Percentiles rank a stretch among this genome's conserved stretches.
Evolutionary conservation across 2,888 invertebrate species (phyloP).

Genomic region (Dynastes maya): DNA sequence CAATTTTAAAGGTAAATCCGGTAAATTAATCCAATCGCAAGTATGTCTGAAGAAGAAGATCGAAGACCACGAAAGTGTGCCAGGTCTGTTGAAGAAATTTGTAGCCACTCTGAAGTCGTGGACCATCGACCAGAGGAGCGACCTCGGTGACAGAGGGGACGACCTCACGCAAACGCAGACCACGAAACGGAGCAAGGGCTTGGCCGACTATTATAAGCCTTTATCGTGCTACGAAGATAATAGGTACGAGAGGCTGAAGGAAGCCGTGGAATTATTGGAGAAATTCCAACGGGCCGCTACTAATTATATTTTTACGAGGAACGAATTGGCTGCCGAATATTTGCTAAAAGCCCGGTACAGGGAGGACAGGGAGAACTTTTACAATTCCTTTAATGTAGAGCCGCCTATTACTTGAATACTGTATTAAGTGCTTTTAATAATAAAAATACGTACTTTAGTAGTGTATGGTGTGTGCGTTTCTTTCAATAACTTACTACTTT

Average conservation of each 20-base stretch:
- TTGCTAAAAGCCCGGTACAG: slow-evolving; percentile 72
- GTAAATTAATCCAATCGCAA: slow-evolving; percentile 35
- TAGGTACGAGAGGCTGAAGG: slow-evolving; percentile 63
- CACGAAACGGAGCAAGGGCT: slow-evolving; percentile 33
- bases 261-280: slow-evolving; percentile 66
- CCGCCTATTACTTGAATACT: slow-evolving; percentile 55
- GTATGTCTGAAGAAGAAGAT: slow-evolving; percentile 28
- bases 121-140: slow-evolving; percentile 50
- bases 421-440: slow-evolving; percentile 35
- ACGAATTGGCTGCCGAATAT: slow-evolving; percentile 71
- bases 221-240: slow-evolving; percentile 64
- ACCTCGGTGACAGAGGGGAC: slow-evolving; percentile 7
- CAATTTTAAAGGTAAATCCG: slow-evolving; percentile 19
- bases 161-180: slow-evolving; percentile 5
- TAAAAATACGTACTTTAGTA: slow-evolving; percentile 25
- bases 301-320: slow-evolving; percentile 68
- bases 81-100: slow-evolving; percentile 53
- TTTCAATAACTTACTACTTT: no score
- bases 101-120: slow-evolving; percentile 53
- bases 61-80: slow-evolving; percentile 40
- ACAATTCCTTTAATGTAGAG: slow-evolving; percentile 69
- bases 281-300: slow-evolving; percentile 69
- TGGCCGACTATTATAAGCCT: slow-evolving; percentile 62
- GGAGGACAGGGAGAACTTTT: slow-evolving; percentile 72
- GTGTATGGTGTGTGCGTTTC: neutral